Percentiles rank a stretch among this genome's conserved stretches.
Conservation (phyloP, 2,113 vertebrate genomes). For the cattle (Bos taurus) region DNA sequence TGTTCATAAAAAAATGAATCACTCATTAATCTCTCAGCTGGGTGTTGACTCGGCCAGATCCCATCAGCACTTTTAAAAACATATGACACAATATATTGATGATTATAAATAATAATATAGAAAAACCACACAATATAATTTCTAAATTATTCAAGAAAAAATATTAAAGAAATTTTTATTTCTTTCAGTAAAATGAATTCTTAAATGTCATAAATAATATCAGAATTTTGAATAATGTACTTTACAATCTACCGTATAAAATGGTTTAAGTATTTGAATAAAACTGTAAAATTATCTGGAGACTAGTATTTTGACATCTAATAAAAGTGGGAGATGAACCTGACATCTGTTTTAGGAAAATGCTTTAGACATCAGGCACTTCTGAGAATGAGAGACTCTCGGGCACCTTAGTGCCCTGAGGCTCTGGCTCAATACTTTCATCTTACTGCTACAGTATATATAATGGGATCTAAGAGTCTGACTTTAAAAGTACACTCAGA, state of each 20-base stretch:
- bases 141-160: not conserved
- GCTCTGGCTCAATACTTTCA: not conserved
- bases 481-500: not conserved
- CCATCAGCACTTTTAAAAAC: not conserved
- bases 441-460: not conserved
- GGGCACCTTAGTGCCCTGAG: not conserved
- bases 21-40: not conserved
- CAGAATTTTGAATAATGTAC: not conserved
- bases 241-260: not conserved
- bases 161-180: not conserved
- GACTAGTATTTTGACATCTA: not conserved
- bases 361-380: not conserved
- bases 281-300: not conserved
- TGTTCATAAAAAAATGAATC: not conserved
- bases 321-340: not conserved
- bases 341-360: not conserved
- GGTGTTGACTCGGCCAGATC: not conserved
- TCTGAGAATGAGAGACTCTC: not conserved
- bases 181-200: not conserved
- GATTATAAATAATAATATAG: not conserved
- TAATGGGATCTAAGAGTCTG: not conserved
- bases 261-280: not conserved
- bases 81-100: not conserved
- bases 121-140: not conserved
- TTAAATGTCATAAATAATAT: not conserved